Percentiles rank a stretch among this genome's conserved stretches.
phyloP scores from a whole-genome alignment of 2,888 invertebrate genomes.

The Amaurobius ferox region DNA sequence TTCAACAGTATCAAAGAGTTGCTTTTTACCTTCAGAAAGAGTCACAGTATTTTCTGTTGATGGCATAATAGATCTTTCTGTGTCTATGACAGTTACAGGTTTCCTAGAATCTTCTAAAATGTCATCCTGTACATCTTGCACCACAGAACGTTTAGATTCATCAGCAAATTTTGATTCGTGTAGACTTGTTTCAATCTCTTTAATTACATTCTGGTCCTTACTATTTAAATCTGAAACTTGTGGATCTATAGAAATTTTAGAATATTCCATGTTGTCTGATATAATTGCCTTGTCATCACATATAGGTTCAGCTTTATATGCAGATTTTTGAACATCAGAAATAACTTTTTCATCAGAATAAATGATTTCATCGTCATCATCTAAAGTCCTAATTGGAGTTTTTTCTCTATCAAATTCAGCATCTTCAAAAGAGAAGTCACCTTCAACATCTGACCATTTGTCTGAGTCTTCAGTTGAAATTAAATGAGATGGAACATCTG shows the following conservation, averaged over 20 bases:
- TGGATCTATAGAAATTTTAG: neutral
- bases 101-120: too few species aligned
- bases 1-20: too few species aligned
- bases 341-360: neutral
- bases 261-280: neutral
- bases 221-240: neutral
- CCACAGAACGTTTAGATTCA: too few species aligned
- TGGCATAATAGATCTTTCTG: neutral
- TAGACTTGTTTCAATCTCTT: neutral
- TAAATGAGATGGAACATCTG: conserved; percentile 53
- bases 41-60: neutral
- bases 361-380: neutral
- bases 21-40: too few species aligned
- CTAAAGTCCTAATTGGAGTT: conserved; percentile 45
- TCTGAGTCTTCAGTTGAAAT: conserved; percentile 51
- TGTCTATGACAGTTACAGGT: neutral
- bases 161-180: too few species aligned
- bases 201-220: neutral
- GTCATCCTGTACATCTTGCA: too few species aligned
- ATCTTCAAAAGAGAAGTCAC: conserved; percentile 33
- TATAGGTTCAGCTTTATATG: too few species aligned
- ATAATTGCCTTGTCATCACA: too few species aligned
- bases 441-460: conserved; percentile 53
- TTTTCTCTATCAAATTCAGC: conserved; percentile 25
- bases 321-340: too few species aligned